Base-by-base conservation (phyloP, 2,113 vertebrate genomes). In the Entosphenus tridentatus region DNA sequence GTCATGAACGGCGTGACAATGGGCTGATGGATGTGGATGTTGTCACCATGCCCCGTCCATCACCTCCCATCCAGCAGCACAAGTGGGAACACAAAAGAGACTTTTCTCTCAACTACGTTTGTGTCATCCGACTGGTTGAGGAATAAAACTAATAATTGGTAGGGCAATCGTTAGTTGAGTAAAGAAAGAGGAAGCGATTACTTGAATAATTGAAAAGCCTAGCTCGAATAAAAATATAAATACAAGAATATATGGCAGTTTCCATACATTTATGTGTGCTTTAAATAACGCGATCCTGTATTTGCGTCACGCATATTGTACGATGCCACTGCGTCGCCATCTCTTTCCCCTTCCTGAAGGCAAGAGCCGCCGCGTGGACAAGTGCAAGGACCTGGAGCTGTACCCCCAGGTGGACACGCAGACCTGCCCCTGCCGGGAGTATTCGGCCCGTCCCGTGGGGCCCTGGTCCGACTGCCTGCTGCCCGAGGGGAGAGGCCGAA, bases 391-490 rank as follows among this genome's bases (percentile, higher is more conserved):
- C 78, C 83, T 83, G 10, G 90, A 98, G 57, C 73, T 85, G 71
- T 91, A 91, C 76, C 89, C 93, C 2, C 75, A 96, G 76, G 89
- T 82, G 2, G 93, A 98, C 80, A 98, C 88, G 16, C 92, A 96
- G 75, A 95, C 90, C 76, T 98, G 93, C 72, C 93, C 89, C 0
- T 98, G 93, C 73, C 84, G 95, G 78, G 96, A 96, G 73, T 95
- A 96, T 75, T 96, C 83, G 0, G 89, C 90, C 11, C 92, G 92
- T 77, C 86, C 93, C 0, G 85, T 98, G 78, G 92, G 93, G 10
- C 89, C 92, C 73, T 98, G 90, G 89, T 98, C 93, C 0, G 93
- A 98, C 78, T 98, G 93, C 75, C 86, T 98, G 76, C 80, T 98
- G 68, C 86, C 90, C 0, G 89, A 92, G 70, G 86, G 80, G 2